Conservation (phyloP, 1,140 invertebrate species). For the Calosoma granatense region DNA sequence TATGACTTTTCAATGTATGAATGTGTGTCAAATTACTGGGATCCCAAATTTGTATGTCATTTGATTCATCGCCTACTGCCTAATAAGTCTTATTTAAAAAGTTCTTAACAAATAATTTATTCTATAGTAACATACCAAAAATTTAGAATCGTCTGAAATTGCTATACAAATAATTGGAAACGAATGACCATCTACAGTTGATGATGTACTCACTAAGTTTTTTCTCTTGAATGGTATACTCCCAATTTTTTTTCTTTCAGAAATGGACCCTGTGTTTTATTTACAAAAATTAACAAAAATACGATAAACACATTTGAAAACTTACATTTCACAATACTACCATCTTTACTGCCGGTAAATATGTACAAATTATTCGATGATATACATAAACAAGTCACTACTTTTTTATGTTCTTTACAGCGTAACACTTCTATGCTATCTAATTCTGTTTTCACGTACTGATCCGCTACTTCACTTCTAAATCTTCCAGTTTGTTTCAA, state of each 20-base stretch:
- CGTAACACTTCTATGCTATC: conserved; percentile 43
- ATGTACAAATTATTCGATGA: conserved; percentile 62
- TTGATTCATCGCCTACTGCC: conserved; percentile 65
- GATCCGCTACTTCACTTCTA: conserved; percentile 59
- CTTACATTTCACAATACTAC: conserved; percentile 76
- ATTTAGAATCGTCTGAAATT: conserved; percentile 76
- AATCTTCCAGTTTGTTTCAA: conserved; percentile 75
- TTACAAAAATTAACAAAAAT: neutral
- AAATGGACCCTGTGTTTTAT: conserved; percentile 41
- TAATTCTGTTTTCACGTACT: conserved; percentile 41
- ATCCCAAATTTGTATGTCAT: conserved; percentile 77
- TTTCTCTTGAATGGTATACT: conserved; percentile 38
- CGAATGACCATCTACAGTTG: conserved; percentile 43
- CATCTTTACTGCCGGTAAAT: conserved; percentile 82
- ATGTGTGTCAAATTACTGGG: conserved; percentile 63
- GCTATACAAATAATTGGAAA: conserved; percentile 59
- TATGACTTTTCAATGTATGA: conserved; percentile 74
- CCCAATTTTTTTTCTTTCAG: conserved; percentile 42
- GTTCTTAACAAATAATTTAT: conserved; percentile 11
- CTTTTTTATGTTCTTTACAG: conserved; percentile 63
- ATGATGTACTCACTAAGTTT: conserved; percentile 28
- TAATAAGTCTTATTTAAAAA: conserved; percentile 11
- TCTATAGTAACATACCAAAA: conserved; percentile 46
- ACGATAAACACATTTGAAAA: conserved; percentile 6
- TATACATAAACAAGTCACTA: conserved; percentile 74